Percentiles rank a stretch among this genome's conserved stretches.
Evolutionary conservation across 2,113 vertebrate genomes (phyloP).

Genomic region (Carassius carassius): DNA sequence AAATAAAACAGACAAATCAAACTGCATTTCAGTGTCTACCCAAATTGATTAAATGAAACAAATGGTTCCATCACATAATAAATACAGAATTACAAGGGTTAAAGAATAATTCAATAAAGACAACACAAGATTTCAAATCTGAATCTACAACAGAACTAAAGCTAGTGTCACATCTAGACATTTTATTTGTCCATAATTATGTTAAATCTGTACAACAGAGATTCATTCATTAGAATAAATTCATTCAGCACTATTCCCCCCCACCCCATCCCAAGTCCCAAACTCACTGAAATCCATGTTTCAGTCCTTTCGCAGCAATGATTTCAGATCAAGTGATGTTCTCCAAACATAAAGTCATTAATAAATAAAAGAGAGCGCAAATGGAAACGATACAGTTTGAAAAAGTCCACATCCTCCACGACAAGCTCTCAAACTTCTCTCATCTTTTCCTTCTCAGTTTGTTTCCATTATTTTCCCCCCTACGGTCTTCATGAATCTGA

Average conservation of each 20-base stretch:
- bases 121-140: constrained; percentile 70
- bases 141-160: constrained; percentile 71
- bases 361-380: constrained; percentile 61
- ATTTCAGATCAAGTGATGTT: constrained; percentile 67
- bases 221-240: constrained; percentile 77
- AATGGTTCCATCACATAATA: constrained; percentile 69
- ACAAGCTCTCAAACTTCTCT: constrained; percentile 50
- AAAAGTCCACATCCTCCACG: constrained; percentile 62
- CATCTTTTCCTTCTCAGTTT: constrained; percentile 47
- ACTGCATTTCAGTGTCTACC: constrained; percentile 46
- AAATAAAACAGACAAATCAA: neutral
- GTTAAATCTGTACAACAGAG: constrained; percentile 79
- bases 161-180: constrained; percentile 77
- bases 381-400: constrained; percentile 69
- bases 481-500: constrained; percentile 8
- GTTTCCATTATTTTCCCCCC: neutral
- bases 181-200: constrained; percentile 76
- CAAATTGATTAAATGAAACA: constrained; percentile 59
- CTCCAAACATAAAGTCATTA: constrained; percentile 70
- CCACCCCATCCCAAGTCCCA: constrained; percentile 11
- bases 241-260: constrained; percentile 48
- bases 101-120: constrained; percentile 61
- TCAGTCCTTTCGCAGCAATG: constrained; percentile 74
- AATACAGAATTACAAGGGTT: constrained; percentile 57
- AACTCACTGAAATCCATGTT: constrained; percentile 65